Evolutionary conservation across 1,140 invertebrate species (phyloP), one percentile per base, ranked within the genome.

Genomic region (Anagrus nilaparvatae): DNA sequence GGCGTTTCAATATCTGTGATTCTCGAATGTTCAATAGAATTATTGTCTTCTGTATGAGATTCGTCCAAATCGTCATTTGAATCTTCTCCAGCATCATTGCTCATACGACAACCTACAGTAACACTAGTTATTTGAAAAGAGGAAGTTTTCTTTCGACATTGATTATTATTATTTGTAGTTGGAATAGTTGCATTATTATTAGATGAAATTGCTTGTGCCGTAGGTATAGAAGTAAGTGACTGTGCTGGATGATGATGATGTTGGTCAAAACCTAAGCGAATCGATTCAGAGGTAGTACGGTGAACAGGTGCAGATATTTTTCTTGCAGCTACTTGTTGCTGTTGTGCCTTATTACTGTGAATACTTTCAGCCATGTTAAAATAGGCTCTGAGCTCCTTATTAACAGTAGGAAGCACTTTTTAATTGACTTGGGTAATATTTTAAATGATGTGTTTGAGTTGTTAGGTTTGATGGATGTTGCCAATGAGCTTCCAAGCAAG

Each of bases 61-160:
- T 93, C 87, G 66, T 93, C 88, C 60, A 93, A 72, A 74, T 93
- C 89, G 67, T 92, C 88, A 49, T 87, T 85, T 33, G 87, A 91
- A 67, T 94, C 90, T 45, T 88, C 87, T 55, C 87, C 90, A 45
- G 82, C 81, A 66, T 93, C 88, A 59, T 82, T 82, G 68, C 79
- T 84, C 59, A 79, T 74, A 40, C 81, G 77, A 54, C 79, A 80
- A 52, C 81, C 81, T 49, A 85, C 79, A 46, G 83, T 89, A 44
- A 91, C 81, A 60, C 83, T 86, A 8, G 89, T 94, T 58, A 94
- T 93, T 73, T 93, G 88, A 72, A 94, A 94, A 40, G 88, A 91
- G 58, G 84, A 86, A 58, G 78, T 84, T 71, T 86, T 87, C 72
- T 85, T 85, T 56, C 74, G 57, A 46, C 59, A 61, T 52, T 66